A percentile compares a stretch with the other conserved stretches of the same genome.
Evolutionary conservation across 2,797 vertebrate genomes (phyloP).

Genomic region (Potorous gilbertii): DNA sequence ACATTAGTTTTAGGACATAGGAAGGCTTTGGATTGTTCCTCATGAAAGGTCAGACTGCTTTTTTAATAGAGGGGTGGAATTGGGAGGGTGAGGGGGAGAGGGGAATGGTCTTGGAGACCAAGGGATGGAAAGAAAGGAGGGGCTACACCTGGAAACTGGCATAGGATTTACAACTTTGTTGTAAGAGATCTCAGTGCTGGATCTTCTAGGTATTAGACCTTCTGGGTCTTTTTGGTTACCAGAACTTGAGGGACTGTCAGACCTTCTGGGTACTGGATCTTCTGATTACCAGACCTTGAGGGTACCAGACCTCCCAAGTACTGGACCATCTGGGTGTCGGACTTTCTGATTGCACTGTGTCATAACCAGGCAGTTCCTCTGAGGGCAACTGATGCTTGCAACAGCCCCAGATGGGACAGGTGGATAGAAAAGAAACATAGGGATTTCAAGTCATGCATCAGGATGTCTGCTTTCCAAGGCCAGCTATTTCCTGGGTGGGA

Average conservation of each 20-base stretch:
- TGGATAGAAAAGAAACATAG: background rate
- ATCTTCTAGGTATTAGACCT: constrained; percentile 14
- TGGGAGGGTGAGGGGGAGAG: background rate
- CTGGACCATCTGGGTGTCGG: constrained; percentile 7
- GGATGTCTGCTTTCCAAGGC: background rate
- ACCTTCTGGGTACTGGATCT: background rate
- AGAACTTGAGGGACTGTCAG: constrained; percentile 1
- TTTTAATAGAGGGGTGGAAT: background rate
- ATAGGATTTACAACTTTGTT: constrained; percentile 36
- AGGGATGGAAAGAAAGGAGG: constrained; percentile 8
- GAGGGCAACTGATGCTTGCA: constrained; percentile 61
- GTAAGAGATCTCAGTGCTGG: constrained; percentile 58
- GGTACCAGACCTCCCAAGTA: constrained; percentile 4
- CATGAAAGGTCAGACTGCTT: constrained; percentile 25
- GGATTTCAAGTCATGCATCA: background rate
- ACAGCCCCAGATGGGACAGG: background rate
- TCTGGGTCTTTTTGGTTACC: background rate
- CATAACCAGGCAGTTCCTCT: constrained; percentile 73
- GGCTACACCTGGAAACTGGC: constrained; percentile 32
- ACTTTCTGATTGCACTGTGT: constrained; percentile 74
- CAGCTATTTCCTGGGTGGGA: background rate
- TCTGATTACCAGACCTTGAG: background rate
- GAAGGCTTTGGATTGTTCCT: constrained; percentile 59
- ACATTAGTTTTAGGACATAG: constrained; percentile 73
- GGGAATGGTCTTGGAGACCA: background rate